Evolutionary conservation across 2,888 invertebrate species (phyloP), one percentile per base, ranked within the genome.

Genomic region (Polymixis lichenea): DNA sequence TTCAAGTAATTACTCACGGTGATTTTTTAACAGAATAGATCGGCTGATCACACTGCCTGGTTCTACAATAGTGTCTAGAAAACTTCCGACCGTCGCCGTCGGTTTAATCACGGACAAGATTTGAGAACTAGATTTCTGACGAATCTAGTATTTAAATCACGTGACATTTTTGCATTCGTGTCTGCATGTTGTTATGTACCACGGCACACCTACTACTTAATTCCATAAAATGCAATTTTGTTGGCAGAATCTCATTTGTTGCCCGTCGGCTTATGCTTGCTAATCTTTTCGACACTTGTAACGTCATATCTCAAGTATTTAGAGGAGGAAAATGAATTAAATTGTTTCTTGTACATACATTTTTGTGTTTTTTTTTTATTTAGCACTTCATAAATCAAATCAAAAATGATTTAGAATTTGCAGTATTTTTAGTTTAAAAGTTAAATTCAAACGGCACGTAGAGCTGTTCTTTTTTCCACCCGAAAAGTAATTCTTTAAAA

Each of bases 261-360:
- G 32, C 22, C 51, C 53, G 58, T 75, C 51, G 4, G 51, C n/a
- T 75, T 76, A 60, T 49, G 38, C 13, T 8, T 22, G n/a, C 15
- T 65, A 76, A 76, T 75, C 51, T 58, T 58, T 65, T 43, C 51
- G 17, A 75, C 64, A 43, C 56, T 15, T 74, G n/a, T 75, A 53
- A 32, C 32, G 7, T n/a, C 11, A 25, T 38, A 46, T 46, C 2
- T 28, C 51, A 67, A 43, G n/a, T 28, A 58, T 64, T 74, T 61
- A 9, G 22, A 43, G 15, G 17, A 75, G 58, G 64, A 64, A 75
- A 58, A 75, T 65, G 17, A 19, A 51, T 19, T 43, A 28, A 28
- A 17, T 17, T 38, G 38, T 55, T 75, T 75, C 38, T 1, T 65
- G 28, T 15, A 51, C 46, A 73, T 28, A 17, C 25, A 22, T 32